Evolutionary conservation across 2,113 vertebrate species (phyloP).

Genomic region (Dicrurus megarhynchus): DNA sequence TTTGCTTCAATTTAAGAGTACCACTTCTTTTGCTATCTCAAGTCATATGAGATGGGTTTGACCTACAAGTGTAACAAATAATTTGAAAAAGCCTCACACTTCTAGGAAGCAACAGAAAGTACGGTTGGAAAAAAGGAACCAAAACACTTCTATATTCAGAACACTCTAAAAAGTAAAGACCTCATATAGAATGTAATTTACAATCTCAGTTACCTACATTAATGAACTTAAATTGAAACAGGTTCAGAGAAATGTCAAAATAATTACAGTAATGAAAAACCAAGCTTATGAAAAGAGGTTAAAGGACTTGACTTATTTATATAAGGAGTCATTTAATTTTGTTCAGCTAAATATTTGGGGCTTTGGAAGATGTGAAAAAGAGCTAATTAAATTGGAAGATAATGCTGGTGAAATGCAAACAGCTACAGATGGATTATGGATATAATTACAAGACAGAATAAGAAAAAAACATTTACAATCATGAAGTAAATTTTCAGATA

Average conservation of each 20-base stretch:
- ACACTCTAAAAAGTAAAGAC: background rate
- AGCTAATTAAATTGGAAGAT: conserved; percentile 2
- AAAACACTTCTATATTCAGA: background rate
- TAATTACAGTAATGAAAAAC: conserved; percentile 23
- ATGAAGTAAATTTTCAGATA: background rate
- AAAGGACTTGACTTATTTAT: conserved; percentile 19
- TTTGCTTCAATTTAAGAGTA: background rate
- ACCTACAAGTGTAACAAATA: background rate
- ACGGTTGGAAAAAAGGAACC: background rate
- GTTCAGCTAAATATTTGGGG: background rate
- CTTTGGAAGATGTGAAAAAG: background rate
- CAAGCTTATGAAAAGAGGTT: background rate
- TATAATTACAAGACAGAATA: background rate
- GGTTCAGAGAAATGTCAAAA: conserved; percentile 15
- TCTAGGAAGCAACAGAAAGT: background rate
- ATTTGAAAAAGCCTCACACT: background rate
- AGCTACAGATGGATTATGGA: background rate
- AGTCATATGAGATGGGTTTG: background rate
- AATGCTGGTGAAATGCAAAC: background rate
- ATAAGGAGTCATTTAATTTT: background rate
- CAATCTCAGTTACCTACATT: background rate
- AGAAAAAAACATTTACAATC: background rate
- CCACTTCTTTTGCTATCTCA: background rate
- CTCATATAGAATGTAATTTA: background rate
- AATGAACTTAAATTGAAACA: background rate